These are phyloP conservation scores for Syngnathoides biaculeatus DNA, from an alignment of 2,113 vertebrate species.

Conservation along the genomic window DNA sequence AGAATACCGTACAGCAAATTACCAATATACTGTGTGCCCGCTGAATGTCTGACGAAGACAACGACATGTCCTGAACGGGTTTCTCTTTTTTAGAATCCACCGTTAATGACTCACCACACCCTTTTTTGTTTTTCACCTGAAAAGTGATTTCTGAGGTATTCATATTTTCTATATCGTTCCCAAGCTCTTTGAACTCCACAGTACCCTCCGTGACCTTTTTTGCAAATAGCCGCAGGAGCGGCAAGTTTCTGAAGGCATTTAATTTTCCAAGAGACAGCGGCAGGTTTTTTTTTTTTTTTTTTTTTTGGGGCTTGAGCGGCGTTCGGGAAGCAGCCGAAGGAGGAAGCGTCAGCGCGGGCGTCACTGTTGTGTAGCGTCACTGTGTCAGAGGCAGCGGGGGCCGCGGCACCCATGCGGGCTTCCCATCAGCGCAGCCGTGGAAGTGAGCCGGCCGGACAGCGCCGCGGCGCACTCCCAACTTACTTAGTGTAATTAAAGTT, in stretches of 20 bases:
- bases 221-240: constrained; percentile 13
- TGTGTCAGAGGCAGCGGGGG: constrained; percentile 72
- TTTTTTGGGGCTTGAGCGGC: constrained; percentile 27
- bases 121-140: neutral
- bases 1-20: neutral
- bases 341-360: constrained; percentile 53
- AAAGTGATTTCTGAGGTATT: neutral
- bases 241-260: constrained; percentile 14
- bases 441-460: constrained; percentile 72
- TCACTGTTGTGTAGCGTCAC: constrained; percentile 68
- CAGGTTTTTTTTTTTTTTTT: no score
- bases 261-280: neutral
- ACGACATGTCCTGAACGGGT: neutral
- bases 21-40: neutral
- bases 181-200: constrained; percentile 4
- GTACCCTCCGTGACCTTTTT: constrained; percentile 9
- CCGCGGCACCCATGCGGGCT: constrained; percentile 69
- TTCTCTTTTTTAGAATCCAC: neutral
- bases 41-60: no score
- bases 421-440: constrained; percentile 64
- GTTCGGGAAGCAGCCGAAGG: constrained; percentile 51
- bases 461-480: constrained; percentile 71
- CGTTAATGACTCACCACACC: neutral
- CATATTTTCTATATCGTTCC: neutral
- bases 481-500: constrained; percentile 78